These are phyloP conservation scores for Bombus impatiens DNA, from an alignment of 1,140 invertebrate species.

Conservation along the genomic window DNA sequence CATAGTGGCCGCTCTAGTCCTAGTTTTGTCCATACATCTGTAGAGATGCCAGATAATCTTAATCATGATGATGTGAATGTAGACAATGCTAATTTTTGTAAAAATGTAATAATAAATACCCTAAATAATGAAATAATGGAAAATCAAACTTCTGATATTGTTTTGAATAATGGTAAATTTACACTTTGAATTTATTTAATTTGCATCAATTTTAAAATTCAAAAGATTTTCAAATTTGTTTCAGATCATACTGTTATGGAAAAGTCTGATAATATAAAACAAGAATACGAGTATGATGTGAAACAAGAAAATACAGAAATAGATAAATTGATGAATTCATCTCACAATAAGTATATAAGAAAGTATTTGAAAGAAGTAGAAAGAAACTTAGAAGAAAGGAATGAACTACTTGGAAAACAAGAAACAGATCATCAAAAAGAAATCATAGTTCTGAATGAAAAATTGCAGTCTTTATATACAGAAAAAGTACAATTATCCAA, in stretches of 20 bases:
- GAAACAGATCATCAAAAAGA: slow-evolving; percentile 76
- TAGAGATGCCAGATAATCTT: slow-evolving; percentile 46
- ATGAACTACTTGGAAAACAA: slow-evolving; percentile 70
- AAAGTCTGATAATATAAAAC: neutral
- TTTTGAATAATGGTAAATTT: slow-evolving; percentile 35
- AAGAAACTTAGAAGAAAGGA: slow-evolving; percentile 70
- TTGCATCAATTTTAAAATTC: neutral
- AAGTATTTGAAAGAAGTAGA: slow-evolving; percentile 55
- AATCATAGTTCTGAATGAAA: slow-evolving; percentile 74
- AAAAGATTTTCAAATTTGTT: neutral
- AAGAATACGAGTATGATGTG: neutral
- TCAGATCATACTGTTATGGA: neutral
- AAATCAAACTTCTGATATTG: slow-evolving; percentile 20
- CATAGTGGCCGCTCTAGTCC: slow-evolving; percentile 70
- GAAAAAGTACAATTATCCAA: slow-evolving; percentile 73
- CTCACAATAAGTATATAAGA: slow-evolving; percentile 45
- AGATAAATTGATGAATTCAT: slow-evolving; percentile 28
- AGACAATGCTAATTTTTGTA: slow-evolving; percentile 10
- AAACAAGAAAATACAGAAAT: slow-evolving; percentile 18
- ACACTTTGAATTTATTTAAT: neutral
- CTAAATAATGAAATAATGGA: neutral
- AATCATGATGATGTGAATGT: slow-evolving; percentile 5
- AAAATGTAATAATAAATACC: neutral
- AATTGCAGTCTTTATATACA: slow-evolving; percentile 71
- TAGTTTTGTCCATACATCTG: slow-evolving; percentile 59